A percentile compares a stretch with the other conserved stretches of the same genome.
Evolutionary conservation across 2,797 vertebrate genomes (phyloP).

Genomic region (Brotula barbata): DNA sequence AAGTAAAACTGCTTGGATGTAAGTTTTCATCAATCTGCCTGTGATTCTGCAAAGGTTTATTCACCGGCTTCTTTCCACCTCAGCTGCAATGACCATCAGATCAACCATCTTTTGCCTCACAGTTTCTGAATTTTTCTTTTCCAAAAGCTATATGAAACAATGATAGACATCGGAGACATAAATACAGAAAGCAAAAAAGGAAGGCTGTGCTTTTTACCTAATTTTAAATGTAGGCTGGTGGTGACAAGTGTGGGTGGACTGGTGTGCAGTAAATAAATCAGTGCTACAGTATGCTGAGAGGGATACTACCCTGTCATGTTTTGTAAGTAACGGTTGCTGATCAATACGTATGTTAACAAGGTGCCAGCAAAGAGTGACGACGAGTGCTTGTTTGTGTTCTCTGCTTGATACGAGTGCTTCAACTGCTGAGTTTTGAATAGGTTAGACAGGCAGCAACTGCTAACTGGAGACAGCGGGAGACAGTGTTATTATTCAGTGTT

Average conservation of each 20-base stretch:
- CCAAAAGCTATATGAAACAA: constrained; percentile 41
- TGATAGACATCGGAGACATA: constrained; percentile 61
- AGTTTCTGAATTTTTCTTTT: constrained; percentile 72
- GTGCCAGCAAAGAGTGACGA: constrained; percentile 9
- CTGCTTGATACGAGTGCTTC: background rate
- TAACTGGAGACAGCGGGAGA: background rate
- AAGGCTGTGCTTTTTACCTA: constrained; percentile 51
- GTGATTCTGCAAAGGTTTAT: constrained; percentile 54
- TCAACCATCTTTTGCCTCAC: constrained; percentile 68
- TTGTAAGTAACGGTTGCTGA: constrained; percentile 40
- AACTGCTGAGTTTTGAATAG: constrained; percentile 12
- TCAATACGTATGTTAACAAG: constrained; percentile 49
- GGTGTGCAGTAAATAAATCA: constrained; percentile 55
- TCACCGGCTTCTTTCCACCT: constrained; percentile 60
- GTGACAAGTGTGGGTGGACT: constrained; percentile 19
- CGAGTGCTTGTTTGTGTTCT: constrained; percentile 28
- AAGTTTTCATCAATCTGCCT: constrained; percentile 52
- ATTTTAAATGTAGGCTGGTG: too few relatives aligned
- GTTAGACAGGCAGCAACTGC: background rate
- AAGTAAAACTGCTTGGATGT: constrained; percentile 44
- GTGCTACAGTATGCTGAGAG: constrained; percentile 19
- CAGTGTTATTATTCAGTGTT: constrained; percentile 7
- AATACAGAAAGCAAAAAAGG: constrained; percentile 45
- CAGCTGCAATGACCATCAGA: constrained; percentile 67
- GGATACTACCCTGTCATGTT: constrained; percentile 27